Percentiles rank a stretch among this genome's conserved stretches.
Evolutionary conservation across 2,113 vertebrate species (phyloP).

Genomic region (Dipodomys stephensi): DNA sequence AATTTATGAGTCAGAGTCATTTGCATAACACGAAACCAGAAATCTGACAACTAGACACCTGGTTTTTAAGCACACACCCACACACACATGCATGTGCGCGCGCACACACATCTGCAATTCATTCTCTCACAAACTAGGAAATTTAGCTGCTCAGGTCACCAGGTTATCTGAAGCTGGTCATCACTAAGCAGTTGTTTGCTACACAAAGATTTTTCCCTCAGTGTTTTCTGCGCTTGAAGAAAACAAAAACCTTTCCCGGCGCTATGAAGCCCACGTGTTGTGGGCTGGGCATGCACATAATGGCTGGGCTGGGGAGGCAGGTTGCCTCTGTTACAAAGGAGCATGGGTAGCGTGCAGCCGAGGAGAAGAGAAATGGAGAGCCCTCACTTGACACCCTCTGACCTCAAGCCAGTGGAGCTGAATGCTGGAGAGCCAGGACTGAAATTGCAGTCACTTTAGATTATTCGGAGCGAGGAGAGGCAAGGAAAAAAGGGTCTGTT

Average conservation of each 20-base stretch:
- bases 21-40: conserved; percentile 23
- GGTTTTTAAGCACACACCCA: background rate
- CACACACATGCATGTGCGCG: too few relatives aligned
- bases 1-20: background rate
- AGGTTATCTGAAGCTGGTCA: background rate
- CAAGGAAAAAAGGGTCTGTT: conserved; percentile 84
- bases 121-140: conserved; percentile 2
- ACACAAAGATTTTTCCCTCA: background rate
- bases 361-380: conserved; percentile 84
- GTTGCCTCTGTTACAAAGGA: conserved; percentile 69
- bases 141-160: background rate
- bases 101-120: too few relatives aligned
- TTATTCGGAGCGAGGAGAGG: conserved; percentile 84
- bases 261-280: accelerated
- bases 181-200: conserved; percentile 29
- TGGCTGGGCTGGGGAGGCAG: background rate
- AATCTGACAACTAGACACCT: conserved; percentile 2
- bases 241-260: conserved; percentile 20
- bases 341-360: conserved; percentile 56
- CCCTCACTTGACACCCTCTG: conserved; percentile 88
- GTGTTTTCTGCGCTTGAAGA: conserved; percentile 19
- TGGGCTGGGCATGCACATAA: background rate
- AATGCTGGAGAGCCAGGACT: conserved; percentile 83
- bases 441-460: conserved; percentile 88
- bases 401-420: conserved; percentile 84